Conservation (phyloP, 2,113 vertebrate genomes). For the Poeciliopsis retropinna region DNA sequence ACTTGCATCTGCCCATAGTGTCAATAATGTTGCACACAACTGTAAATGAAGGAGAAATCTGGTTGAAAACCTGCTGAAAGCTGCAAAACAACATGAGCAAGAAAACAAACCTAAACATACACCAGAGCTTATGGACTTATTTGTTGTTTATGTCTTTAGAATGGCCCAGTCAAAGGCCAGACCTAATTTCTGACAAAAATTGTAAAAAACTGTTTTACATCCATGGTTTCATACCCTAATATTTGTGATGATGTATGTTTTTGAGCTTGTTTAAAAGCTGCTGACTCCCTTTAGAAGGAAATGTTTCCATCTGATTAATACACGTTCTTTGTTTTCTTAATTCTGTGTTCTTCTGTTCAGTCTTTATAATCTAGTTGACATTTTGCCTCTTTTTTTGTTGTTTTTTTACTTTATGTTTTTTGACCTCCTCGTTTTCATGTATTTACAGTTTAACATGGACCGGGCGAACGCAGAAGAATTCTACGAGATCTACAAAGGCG, state of each 20-base stretch:
- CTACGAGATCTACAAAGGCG: slow-evolving; percentile 94
- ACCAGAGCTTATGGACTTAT: not conserved
- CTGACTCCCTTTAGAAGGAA: not conserved
- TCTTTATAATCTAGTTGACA: not conserved
- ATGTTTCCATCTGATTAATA: not conserved
- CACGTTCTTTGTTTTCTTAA: not conserved
- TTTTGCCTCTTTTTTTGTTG: not conserved
- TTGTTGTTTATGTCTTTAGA: not conserved
- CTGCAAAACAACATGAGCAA: too few relatives aligned
- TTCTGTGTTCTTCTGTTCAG: not conserved
- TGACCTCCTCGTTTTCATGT: not conserved
- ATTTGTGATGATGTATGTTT: not conserved
- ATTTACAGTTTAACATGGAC: slow-evolving; percentile 88
- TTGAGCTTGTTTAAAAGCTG: not conserved
- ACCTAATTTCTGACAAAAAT: too few relatives aligned
- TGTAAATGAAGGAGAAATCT: too few relatives aligned
- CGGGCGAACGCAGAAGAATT: slow-evolving; percentile 92
- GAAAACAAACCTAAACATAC: not conserved
- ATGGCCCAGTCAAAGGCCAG: too few relatives aligned
- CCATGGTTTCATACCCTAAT: not conserved
- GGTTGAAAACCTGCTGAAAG: too few relatives aligned
- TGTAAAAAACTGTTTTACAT: not conserved
- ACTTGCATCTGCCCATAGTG: too few relatives aligned
- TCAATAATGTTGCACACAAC: too few relatives aligned
- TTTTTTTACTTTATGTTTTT: too few relatives aligned